Percentiles rank a stretch among this genome's conserved stretches.
Evolutionary conservation across 2,888 invertebrate genomes (phyloP).

Genomic region (Sinodicranocentrus sp.): DNA sequence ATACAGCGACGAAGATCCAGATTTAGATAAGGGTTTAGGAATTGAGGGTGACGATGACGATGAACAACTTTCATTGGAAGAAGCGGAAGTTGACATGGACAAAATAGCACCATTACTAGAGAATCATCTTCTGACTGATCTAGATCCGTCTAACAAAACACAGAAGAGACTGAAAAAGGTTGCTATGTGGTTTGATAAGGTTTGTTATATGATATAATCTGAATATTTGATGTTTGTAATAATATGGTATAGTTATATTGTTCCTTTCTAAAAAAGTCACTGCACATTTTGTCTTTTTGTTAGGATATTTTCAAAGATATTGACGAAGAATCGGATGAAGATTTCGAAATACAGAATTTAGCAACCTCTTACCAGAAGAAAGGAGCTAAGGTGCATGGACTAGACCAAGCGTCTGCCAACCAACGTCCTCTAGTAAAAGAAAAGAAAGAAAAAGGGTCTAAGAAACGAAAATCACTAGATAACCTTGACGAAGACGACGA

Average conservation of each 20-base stretch:
- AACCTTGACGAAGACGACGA: constrained; percentile 80
- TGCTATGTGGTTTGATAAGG: constrained; percentile 91
- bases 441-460: constrained; percentile 71
- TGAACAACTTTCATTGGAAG: constrained; percentile 45
- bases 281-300: constrained; percentile 40
- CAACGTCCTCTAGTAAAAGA: constrained; percentile 78
- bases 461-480: constrained; percentile 67
- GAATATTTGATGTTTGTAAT: no score
- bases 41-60: constrained; percentile 56
- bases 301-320: constrained; percentile 88
- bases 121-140: constrained; percentile 87
- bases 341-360: constrained; percentile 90
- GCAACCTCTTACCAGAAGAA: constrained; percentile 85
- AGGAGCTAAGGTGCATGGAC: constrained; percentile 81
- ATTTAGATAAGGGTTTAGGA: constrained; percentile 65
- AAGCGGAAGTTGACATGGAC: constrained; percentile 67
- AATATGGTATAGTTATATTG: no score
- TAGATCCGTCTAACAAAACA: constrained; percentile 87
- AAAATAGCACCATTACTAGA: constrained; percentile 60
- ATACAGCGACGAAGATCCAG: constrained; percentile 81
- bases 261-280: no score
- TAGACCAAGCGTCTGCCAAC: constrained; percentile 42
- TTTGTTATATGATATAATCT: constrained; percentile 69
- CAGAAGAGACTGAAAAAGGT: constrained; percentile 88
- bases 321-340: constrained; percentile 91